Evolutionary conservation across 1,140 invertebrate species (phyloP).

Genomic region (Phthorimaea operculella): DNA sequence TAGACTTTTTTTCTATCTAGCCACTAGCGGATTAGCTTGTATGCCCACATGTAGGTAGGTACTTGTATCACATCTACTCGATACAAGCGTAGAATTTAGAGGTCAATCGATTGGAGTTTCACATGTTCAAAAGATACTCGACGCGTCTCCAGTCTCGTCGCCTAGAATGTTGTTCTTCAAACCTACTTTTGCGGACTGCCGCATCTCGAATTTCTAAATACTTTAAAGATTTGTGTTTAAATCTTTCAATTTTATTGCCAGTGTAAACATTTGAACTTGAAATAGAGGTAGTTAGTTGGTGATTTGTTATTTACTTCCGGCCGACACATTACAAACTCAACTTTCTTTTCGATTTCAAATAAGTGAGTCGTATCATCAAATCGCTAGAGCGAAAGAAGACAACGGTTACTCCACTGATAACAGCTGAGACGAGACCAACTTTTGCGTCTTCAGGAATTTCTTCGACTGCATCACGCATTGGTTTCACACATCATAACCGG

Average conservation of each 20-base stretch:
- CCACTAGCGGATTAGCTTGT: background rate
- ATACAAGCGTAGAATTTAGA: constrained; percentile 12
- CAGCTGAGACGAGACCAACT: background rate
- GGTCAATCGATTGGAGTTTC: constrained; percentile 25
- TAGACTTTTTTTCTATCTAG: constrained; percentile 13
- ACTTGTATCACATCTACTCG: background rate
- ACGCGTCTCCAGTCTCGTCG: constrained; percentile 10
- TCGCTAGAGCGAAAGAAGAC: too few species aligned
- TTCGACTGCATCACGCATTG: background rate
- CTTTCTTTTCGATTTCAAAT: too few species aligned
- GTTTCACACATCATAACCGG: constrained; percentile 22
- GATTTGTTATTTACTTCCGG: too few species aligned
- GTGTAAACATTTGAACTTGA: background rate
- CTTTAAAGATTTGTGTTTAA: background rate
- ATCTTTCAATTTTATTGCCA: background rate
- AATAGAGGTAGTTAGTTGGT: too few species aligned
- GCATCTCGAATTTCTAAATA: constrained; percentile 8
- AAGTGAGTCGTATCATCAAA: too few species aligned
- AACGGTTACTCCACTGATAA: background rate
- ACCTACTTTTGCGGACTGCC: constrained; percentile 19
- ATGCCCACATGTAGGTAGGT: background rate
- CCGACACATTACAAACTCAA: too few species aligned
- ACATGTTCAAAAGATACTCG: constrained; percentile 20
- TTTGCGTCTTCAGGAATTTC: background rate
- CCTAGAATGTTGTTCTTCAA: constrained; percentile 25